Evolutionary conservation across 2,888 invertebrate genomes (phyloP), one percentile per base, ranked within the genome.

Genomic region (Cerceris rybyensis): DNA sequence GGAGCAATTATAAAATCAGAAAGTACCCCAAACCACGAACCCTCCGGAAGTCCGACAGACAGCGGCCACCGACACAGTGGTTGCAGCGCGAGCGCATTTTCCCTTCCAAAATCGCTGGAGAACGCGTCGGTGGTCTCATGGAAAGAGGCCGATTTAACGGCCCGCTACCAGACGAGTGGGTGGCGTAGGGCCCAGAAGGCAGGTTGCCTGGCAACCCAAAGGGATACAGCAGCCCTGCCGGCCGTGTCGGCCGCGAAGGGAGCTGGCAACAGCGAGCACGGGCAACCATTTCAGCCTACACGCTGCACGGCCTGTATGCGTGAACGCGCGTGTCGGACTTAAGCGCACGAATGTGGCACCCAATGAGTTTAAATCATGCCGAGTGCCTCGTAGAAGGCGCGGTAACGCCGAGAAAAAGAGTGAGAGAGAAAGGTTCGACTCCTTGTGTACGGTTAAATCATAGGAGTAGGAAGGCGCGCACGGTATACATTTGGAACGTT

Each of bases 281-380:
- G 50, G 14, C 41, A 54, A 14, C 49, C 52, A 52, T 70, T 70
- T 63, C 70, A 64, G 65, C 42, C 59, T 55, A 65, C 16, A 58
- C 42, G 55, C 13, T 7, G 60, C 7, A 7, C 70, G 50, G 55
- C 6, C 2, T 54, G 54, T 84, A 71, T 81, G 85, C 74, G 82
- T 78, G 82, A 81, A 82, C 81, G 82, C 83, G 85, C 84, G 83
- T 82, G 84, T 82, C 83, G 82, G 83, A 79, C 73, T 81, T 75
- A 75, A 82, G 84, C 82, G 78, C 87, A 83, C 85, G 88, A 80
- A 87, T 88, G 82, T 88, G 89, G 87, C 88, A 90, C 83, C 89
- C 90, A 91, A 91, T 91, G 89, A 91, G 90, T 88, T 90, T 90
- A 91, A 91, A 91, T 91, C 90, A 91, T 89, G 87, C 86, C 81